phyloP scores from a whole-genome alignment of 2,113 vertebrate genomes.

The Menura novaehollandiae region DNA sequence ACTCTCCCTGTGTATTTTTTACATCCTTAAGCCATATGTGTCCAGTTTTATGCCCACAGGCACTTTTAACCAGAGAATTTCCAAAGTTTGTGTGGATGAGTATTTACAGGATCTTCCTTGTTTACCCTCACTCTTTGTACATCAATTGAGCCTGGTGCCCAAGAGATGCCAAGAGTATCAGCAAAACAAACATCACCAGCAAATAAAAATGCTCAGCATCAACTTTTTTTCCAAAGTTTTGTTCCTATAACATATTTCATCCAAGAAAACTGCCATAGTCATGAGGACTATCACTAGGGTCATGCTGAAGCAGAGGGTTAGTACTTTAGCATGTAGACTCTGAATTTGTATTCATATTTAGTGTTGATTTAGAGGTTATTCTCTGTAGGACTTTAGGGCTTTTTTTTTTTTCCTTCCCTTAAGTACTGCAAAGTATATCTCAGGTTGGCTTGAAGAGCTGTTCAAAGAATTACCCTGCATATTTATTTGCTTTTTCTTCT shows the following conservation, averaged over 20 bases:
- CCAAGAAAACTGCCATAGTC: background rate
- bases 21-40: background rate
- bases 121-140: background rate
- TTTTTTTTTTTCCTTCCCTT: background rate
- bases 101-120: background rate
- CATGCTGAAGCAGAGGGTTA: background rate
- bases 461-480: background rate
- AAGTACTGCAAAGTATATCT: background rate
- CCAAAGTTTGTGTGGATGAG: background rate
- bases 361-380: background rate
- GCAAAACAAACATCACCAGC: background rate
- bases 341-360: background rate
- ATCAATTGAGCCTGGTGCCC: background rate
- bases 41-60: background rate
- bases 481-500: background rate
- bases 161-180: background rate
- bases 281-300: background rate
- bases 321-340: background rate
- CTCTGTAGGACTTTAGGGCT: background rate
- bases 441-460: background rate
- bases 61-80: background rate
- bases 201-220: background rate
- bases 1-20: background rate
- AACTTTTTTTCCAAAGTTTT: background rate
- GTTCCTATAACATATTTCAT: background rate